phyloP scores from a whole-genome alignment of 2,113 vertebrate species.

The Tychaedon coryphoeus region DNA sequence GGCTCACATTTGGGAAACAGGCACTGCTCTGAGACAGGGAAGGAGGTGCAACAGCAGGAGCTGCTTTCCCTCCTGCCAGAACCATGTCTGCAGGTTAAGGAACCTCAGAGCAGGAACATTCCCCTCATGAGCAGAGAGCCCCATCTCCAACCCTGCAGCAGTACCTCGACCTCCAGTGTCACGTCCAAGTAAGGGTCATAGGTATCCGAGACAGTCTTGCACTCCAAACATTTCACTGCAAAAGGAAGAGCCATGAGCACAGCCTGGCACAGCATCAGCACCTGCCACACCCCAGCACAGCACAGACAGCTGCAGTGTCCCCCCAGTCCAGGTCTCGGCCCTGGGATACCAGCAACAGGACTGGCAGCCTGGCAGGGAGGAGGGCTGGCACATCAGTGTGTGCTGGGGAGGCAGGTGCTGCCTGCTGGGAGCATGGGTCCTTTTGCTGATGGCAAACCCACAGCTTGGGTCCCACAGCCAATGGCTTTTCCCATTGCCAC shows the following conservation, averaged over 20 bases:
- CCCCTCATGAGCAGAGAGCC: neutral
- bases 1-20: rapidly evolving
- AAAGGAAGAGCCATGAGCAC: neutral
- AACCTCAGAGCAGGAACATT: neutral
- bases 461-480: neutral
- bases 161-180: slow-evolving; percentile 91
- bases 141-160: neutral
- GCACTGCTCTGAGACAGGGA: neutral
- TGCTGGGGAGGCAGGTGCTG: neutral
- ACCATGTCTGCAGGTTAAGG: rapidly evolving
- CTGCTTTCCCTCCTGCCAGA: neutral
- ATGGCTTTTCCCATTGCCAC: neutral
- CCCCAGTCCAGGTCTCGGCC: rapidly evolving
- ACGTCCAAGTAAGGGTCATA: slow-evolving; percentile 94
- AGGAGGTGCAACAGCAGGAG: rapidly evolving
- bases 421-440: neutral
- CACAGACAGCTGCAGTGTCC: neutral
- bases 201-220: slow-evolving; percentile 92
- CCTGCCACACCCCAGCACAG: neutral
- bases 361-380: neutral
- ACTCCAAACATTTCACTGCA: slow-evolving; percentile 91
- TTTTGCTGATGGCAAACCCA: neutral
- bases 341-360: neutral
- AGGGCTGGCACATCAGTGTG: neutral
- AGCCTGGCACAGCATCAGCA: neutral